phyloP scores from a whole-genome alignment of 1,140 invertebrate genomes.

The Bombyx mandarina region DNA sequence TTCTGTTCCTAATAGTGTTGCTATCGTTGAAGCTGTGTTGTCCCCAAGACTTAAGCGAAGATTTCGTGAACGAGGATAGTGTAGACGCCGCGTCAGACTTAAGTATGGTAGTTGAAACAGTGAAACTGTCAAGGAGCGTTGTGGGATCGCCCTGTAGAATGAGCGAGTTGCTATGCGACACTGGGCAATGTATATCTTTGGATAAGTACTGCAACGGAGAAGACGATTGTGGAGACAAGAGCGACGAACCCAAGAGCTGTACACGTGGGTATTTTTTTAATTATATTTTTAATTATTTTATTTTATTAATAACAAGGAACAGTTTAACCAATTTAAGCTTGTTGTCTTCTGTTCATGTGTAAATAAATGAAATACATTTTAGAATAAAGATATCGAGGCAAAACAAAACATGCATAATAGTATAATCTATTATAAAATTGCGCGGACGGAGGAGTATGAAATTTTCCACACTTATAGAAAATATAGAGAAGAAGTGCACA shows the following conservation, averaged over 20 bases:
- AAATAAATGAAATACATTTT: no score
- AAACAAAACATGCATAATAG: no score
- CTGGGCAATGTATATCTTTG: conserved; percentile 79
- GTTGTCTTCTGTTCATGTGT: no score
- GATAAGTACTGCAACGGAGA: conserved; percentile 85
- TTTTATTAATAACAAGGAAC: no score
- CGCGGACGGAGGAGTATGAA: no score
- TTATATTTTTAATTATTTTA: background rate
- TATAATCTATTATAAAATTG: no score
- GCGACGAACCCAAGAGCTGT: conserved; percentile 83
- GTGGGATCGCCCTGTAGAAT: conserved; percentile 73
- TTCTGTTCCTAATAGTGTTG: conserved; percentile 55
- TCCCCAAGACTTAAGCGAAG: conserved; percentile 57
- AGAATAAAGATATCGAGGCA: no score
- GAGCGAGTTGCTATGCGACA: conserved; percentile 83
- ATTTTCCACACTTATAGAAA: no score
- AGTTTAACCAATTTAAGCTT: no score
- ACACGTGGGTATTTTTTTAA: conserved; percentile 76
- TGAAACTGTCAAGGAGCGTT: conserved; percentile 32
- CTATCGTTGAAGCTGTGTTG: conserved; percentile 55
- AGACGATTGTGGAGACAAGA: conserved; percentile 84
- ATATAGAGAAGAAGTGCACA: no score
- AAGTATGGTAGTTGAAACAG: conserved; percentile 30
- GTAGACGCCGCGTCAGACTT: conserved; percentile 32
- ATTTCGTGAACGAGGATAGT: conserved; percentile 50